Base-by-base conservation (phyloP, 2,797 vertebrate genomes). In the Hypotaenidia okinawae region DNA sequence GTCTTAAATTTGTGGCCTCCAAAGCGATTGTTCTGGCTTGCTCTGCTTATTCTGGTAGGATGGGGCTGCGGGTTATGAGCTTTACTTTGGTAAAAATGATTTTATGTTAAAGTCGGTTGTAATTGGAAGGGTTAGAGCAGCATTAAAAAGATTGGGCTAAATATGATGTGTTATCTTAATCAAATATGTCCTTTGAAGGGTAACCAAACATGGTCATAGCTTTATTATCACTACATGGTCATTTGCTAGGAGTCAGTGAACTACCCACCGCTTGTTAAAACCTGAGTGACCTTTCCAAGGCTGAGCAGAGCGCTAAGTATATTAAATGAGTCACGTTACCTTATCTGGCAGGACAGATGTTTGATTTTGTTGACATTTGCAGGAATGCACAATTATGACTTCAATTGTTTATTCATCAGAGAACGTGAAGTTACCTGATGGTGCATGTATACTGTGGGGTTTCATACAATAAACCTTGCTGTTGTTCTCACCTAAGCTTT, bases 331-430 rank as follows among this genome's bases (percentile, higher is more conserved):
- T 95, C 90, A 24, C 47, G 41, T 92, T 92, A 94, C 87, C 82
- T 97, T 93, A 85, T 95, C 90, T 97, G 89, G 83, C 79, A 93
- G 95, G 96, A 97, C 97, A 98, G 97, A 97, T 97, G 95, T 94
- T 97, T 96, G 89, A 95, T 96, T 97, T 96, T 94, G 91, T 90
- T 98, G 97, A 96, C 97, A 98, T 98, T 97, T 98, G 84, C 94
- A 97, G 93, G 94, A 96, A 97, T 97, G 94, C 89, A 97, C 96
- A 97, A 96, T 97, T 97, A 97, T 12, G 12, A 94, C 90, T 92
- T 86, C 83, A 89, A 84, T 85, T 97, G 95, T 96, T 97, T 97
- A 97, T 98, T 98, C 93, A 95, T 91, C 89, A 93, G 95, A 93
- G 83, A 97, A 94, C 91, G 89, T 79, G 77, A 93, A 94, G 74